Evolutionary conservation across 2,113 vertebrate genomes (phyloP), one percentile per base, ranked within the genome.

Genomic region (Eurystomus gularis): DNA sequence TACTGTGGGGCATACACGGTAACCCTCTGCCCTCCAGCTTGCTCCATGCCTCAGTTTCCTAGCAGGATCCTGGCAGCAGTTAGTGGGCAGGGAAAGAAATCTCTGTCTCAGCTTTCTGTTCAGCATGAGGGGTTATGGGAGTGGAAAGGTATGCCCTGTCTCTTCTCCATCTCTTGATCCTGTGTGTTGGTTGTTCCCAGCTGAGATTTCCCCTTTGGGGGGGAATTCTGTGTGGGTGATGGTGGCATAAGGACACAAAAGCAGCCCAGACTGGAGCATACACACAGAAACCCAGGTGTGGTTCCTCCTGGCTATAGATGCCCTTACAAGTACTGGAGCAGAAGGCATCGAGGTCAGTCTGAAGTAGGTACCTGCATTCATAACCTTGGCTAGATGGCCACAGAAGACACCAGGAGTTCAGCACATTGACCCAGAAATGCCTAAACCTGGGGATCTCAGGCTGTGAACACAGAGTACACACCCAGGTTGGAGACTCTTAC

Each of bases 1-100:
- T 97, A 98, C 96, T 99, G 99, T 2, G 93, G 97, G 46, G 96
- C 94, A 57, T 97, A 98, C 85, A 98, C 85, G 98, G 99, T 99
- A 96, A 96, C 57, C 9, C n/a, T 66, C 60, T 46, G 49, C 46
- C 69, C 64, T 69, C 72, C 77, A 79, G 39, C 9, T 72, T 86
- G 80, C 72, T 69, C 69, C 52, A 16, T 4, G 14, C 42, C 26
- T 66, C 54, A 23, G 40, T 51, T 73, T 94, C 55, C 55, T 29
- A 51, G 37, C 15, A 81, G 71, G 31, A 73, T 90, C 60, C 28
- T 52, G 75, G 77, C 42, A 46, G 42, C 23, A 82, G 68, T n/a
- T 88, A 92, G 33, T 7, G 11, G 46, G 11, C 68, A 86, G 72
- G 80, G 65, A 81, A 88, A 39, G 48, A 78, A 86, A 79, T 62